Conservation (phyloP, 2,888 invertebrate species). For the Chelonus formosanus region DNA sequence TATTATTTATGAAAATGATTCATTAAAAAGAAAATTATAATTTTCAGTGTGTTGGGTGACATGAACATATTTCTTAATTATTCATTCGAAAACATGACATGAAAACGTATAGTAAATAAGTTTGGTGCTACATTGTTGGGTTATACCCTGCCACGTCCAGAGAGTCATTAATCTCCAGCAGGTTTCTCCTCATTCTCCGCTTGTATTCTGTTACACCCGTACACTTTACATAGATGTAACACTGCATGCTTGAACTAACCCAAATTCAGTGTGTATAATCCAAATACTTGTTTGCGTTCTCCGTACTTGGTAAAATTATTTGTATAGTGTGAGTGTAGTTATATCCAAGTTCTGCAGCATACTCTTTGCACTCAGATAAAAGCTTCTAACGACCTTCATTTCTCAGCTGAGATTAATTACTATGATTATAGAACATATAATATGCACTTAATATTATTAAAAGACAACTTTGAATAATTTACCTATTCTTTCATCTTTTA, state of each 20-base stretch:
- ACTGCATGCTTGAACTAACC: constrained; percentile 26
- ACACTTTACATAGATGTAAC: constrained; percentile 15
- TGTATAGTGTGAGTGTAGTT: not conserved
- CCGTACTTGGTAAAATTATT: constrained; percentile 12
- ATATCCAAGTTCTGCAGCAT: constrained; percentile 15
- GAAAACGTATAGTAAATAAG: constrained; percentile 46
- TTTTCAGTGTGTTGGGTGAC: too few species aligned
- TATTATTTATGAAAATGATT: not conserved
- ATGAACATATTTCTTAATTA: constrained; percentile 49
- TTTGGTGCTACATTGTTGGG: constrained; percentile 43
- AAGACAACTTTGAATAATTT: too few species aligned
- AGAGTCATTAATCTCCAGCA: constrained; percentile 55
- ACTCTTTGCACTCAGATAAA: constrained; percentile 21
- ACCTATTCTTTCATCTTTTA: not conserved
- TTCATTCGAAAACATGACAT: constrained; percentile 47
- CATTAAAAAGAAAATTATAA: not conserved
- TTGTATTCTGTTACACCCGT: constrained; percentile 19
- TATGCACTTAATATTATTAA: too few species aligned
- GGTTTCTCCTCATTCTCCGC: constrained; percentile 42
- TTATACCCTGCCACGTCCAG: constrained; percentile 50
- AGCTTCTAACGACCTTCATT: constrained; percentile 25
- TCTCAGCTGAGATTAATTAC: constrained; percentile 21
- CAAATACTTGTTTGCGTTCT: constrained; percentile 9
- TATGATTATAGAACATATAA: constrained; percentile 6
- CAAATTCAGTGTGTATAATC: constrained; percentile 9